Base-by-base conservation (phyloP, 2,888 invertebrate genomes). In the Danaus chrysippus region DNA sequence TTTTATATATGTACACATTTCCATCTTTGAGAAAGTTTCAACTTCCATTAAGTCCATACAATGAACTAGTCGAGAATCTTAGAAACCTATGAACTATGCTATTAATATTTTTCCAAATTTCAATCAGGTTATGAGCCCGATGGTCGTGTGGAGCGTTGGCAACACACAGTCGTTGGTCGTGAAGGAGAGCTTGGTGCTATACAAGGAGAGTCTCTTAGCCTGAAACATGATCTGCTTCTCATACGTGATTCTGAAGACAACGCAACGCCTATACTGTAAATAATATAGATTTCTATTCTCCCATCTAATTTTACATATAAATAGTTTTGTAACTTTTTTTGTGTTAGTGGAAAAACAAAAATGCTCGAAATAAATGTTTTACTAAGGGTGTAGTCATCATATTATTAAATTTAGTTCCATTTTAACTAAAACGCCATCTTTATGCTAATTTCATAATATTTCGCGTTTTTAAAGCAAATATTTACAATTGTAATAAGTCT, bases 151-250 rank as follows among this genome's bases (percentile, higher is more conserved):
- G 83, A 81, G 68, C 78, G 77, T 61, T 87, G 86, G 86, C 73
- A 72, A 54, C 73, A 73, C 67, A 71, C 69, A 43, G 83, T 82
- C 0, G 81, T 15, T 82, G 68, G 41, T 79, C 76, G 70, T 73
- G 73, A 12, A 80, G 86, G 86, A 0, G 79, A 79, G 72, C 69
- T 71, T 63, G 86, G 85, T 19, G 84, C 67, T n/a, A 82, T 75
- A 67, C 75, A 73, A 5, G 84, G 82, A 1, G 88, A 88, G 77
- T 68, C 70, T 57, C 84, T 87, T 62, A 75, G 77, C 58, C 72
- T 74, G 71, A 78, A 71, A 1, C 88, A 88, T 76, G 83, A 86
- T 73, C 68, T 87, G 76, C 72, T 84, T 63, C 65, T 87, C 46
- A 54, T 68, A 63, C 79, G 85, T 59, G 69, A 70, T 13, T 42